Conservation (phyloP, 2,113 vertebrate species). For the Lynx canadensis region DNA sequence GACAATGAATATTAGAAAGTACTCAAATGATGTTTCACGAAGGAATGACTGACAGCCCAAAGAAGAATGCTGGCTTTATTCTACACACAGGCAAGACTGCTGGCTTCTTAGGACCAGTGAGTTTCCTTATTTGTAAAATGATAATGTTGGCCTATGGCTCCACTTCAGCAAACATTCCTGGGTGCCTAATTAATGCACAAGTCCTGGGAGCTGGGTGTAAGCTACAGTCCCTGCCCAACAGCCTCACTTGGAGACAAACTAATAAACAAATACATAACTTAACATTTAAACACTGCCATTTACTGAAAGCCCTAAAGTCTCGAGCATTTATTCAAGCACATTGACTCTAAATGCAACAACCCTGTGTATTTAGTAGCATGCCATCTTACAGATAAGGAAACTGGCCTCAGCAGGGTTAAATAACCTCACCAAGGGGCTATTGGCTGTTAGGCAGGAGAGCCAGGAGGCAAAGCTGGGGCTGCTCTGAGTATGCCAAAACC, state of each 20-base stretch:
- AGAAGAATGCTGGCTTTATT: not conserved
- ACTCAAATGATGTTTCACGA: not conserved
- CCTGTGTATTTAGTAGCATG: too few relatives aligned
- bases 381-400: not conserved
- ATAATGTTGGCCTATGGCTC: not conserved
- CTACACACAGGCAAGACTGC: not conserved
- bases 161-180: not conserved
- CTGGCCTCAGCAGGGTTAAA: not conserved
- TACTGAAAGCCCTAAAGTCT: not conserved
- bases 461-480: not conserved
- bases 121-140: conserved; percentile 19
- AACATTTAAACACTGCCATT: not conserved
- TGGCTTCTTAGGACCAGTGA: not conserved
- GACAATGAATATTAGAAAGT: not conserved
- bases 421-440: not conserved
- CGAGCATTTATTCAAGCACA: not conserved
- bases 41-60: not conserved
- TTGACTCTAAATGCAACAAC: too few relatives aligned
- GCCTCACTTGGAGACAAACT: not conserved
- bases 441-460: not conserved
- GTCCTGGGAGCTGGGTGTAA: not conserved
- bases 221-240: not conserved
- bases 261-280: not conserved
- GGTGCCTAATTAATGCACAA: not conserved
- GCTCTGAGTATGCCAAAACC: not conserved